Conservation (phyloP, 2,888 invertebrate species). For the Hetaerina titia region DNA sequence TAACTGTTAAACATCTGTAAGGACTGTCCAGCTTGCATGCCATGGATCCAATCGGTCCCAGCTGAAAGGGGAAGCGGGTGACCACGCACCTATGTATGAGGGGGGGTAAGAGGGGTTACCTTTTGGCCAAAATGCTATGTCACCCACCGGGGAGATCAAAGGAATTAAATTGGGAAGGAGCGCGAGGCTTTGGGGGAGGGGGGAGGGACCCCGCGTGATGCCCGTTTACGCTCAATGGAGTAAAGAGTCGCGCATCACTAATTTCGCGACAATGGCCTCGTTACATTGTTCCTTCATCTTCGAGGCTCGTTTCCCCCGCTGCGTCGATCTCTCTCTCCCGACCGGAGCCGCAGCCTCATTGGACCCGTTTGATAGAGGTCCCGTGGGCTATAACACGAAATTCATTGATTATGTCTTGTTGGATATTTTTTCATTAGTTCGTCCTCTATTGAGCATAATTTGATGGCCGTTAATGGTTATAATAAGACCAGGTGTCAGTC, state of each 20-base stretch:
- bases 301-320: not conserved
- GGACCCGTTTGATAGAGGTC: not conserved
- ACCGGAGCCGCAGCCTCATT: not conserved
- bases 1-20: conserved; percentile 4
- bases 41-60: not conserved
- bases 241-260: not conserved
- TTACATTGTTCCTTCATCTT: not conserved
- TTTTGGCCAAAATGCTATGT: not conserved
- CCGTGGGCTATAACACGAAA: not conserved
- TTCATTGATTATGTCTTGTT: not conserved
- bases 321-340: not conserved
- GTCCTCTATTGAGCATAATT: too few species aligned
- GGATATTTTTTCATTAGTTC: too few species aligned
- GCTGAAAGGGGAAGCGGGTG: not conserved
- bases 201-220: not conserved
- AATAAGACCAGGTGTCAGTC: too few species aligned
- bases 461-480: too few species aligned
- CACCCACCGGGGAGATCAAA: not conserved
- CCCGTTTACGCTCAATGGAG: not conserved
- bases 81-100: not conserved
- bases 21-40: not conserved
- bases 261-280: not conserved
- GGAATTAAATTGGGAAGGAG: not conserved
- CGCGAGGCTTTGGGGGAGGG: not conserved
- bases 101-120: not conserved